Percentiles rank a stretch among this genome's conserved stretches.
Evolutionary conservation across 2,888 invertebrate genomes (phyloP).

Genomic region (Papilio demoleus): DNA sequence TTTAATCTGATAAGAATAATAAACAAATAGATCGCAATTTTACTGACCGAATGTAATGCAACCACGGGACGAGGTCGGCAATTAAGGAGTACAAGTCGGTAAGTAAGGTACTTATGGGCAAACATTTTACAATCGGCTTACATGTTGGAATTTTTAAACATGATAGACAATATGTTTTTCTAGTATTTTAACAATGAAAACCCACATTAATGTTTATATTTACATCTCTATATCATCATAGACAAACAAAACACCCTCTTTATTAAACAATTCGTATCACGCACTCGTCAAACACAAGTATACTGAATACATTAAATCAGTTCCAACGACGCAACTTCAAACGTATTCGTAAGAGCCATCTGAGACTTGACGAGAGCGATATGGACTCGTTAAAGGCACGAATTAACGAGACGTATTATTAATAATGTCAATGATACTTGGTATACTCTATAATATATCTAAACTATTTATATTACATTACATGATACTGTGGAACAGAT

Average conservation of each 20-base stretch:
- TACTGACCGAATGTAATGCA: too few relatives aligned
- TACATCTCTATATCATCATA: background rate
- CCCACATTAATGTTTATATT: background rate
- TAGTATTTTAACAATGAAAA: too few relatives aligned
- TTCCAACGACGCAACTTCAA: slow-evolving; percentile 34
- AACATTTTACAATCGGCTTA: too few relatives aligned
- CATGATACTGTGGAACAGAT: too few relatives aligned
- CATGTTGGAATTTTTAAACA: too few relatives aligned
- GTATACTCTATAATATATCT: slow-evolving; percentile 9
- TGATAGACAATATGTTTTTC: too few relatives aligned
- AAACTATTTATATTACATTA: too few relatives aligned
- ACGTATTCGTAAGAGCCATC: slow-evolving; percentile 34
- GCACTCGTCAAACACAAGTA: slow-evolving; percentile 34
- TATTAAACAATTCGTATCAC: slow-evolving; percentile 40
- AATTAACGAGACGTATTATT: slow-evolving; percentile 40
- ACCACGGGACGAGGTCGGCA: too few relatives aligned
- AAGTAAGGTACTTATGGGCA: too few relatives aligned
- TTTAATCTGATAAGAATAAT: too few relatives aligned
- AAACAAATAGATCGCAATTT: too few relatives aligned
- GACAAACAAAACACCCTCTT: slow-evolving; percentile 18
- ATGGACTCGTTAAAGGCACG: slow-evolving; percentile 43
- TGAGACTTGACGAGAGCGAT: slow-evolving; percentile 41
- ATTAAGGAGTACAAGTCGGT: too few relatives aligned
- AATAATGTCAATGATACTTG: slow-evolving; percentile 29
- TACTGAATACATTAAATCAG: slow-evolving; percentile 28